A percentile compares a stretch with the other conserved stretches of the same genome.
Evolutionary conservation across 2,888 invertebrate genomes (phyloP).

Genomic region (Drosophila atripex): DNA sequence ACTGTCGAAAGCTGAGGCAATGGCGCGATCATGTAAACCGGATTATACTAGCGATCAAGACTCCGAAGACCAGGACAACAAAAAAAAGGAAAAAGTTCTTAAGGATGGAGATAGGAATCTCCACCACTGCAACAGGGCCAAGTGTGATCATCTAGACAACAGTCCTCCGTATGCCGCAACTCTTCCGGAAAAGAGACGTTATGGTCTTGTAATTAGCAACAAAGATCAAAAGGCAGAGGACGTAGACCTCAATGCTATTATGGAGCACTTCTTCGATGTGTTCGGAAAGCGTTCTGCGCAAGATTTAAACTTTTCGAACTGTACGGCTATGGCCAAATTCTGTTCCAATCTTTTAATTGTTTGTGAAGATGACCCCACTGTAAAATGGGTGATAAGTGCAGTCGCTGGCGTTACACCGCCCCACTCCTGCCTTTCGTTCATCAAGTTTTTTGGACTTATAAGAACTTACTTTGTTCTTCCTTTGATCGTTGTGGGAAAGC

Average conservation of each 20-base stretch:
- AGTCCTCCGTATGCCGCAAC: background rate
- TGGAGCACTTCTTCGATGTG: conserved; percentile 1
- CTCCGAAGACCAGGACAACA: background rate
- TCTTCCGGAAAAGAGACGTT: conserved; percentile 10
- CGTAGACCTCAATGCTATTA: background rate
- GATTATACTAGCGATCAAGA: background rate
- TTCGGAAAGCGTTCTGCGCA: background rate
- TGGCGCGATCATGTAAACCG: background rate
- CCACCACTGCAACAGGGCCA: background rate
- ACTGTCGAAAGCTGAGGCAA: background rate
- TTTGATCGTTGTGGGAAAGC: background rate
- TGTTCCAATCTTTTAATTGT: conserved; percentile 5
- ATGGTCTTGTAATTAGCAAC: conserved; percentile 2
- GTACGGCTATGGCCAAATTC: background rate
- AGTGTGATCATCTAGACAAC: background rate
- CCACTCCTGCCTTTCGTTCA: background rate
- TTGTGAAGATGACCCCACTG: conserved; percentile 7
- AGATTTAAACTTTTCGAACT: background rate
- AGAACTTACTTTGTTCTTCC: conserved; percentile 5
- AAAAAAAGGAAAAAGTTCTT: no score
- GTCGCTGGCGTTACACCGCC: background rate
- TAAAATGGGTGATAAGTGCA: conserved; percentile 8
- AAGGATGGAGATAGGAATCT: background rate
- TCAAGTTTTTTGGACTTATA: background rate
- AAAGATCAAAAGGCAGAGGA: background rate